phyloP scores from a whole-genome alignment of 2,113 vertebrate species.

The Oryzias melastigma region DNA sequence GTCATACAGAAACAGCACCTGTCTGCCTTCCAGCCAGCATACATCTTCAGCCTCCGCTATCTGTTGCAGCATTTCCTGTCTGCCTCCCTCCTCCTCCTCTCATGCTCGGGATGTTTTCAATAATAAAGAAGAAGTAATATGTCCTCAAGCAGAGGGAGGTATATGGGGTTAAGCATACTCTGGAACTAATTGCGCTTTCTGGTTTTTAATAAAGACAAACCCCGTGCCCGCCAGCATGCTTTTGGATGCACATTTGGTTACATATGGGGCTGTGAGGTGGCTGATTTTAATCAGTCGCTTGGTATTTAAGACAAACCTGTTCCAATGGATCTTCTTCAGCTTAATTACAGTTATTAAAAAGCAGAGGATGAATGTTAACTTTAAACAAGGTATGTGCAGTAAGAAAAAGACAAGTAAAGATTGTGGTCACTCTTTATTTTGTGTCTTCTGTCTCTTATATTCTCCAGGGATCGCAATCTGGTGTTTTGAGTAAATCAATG shows the following conservation, averaged over 20 bases:
- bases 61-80: neutral
- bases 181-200: conserved; percentile 75
- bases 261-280: neutral
- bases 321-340: too few relatives aligned
- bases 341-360: too few relatives aligned
- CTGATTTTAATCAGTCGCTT: neutral
- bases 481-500: too few relatives aligned
- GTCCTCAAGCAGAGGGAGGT: conserved; percentile 70
- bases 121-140: conserved; percentile 77
- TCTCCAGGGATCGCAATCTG: too few relatives aligned
- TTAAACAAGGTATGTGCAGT: too few relatives aligned
- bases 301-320: neutral
- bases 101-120: conserved; percentile 67
- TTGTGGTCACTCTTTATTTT: too few relatives aligned
- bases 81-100: conserved; percentile 37
- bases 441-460: too few relatives aligned
- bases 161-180: conserved; percentile 77
- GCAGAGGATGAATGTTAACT: too few relatives aligned
- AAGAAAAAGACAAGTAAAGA: too few relatives aligned
- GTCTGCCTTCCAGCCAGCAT: conserved; percentile 1
- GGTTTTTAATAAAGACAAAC: conserved; percentile 77
- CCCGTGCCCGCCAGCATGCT: conserved; percentile 44
- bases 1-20: neutral
- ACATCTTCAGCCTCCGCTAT: neutral
- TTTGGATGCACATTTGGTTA: conserved; percentile 5